Percentiles rank a stretch among this genome's conserved stretches.
Evolutionary conservation across 2,797 vertebrate species (phyloP).

Genomic region (Neosilurus hyrtlii): DNA sequence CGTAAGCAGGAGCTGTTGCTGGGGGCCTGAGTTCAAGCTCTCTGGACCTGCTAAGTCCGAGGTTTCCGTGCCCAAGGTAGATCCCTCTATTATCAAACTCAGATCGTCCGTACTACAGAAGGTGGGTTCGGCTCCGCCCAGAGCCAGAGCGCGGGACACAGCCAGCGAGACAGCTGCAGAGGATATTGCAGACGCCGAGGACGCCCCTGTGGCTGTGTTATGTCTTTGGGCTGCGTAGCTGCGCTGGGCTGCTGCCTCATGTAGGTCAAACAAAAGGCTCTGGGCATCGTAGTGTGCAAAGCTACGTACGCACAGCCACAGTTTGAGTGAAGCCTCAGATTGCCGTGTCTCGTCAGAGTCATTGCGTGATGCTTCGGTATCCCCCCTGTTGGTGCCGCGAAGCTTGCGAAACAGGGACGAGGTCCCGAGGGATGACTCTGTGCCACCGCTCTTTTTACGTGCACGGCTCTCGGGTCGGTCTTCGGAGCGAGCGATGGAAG

Average conservation of each 20-base stretch:
- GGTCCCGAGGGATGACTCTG: conserved; percentile 78
- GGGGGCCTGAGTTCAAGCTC: conserved; percentile 62
- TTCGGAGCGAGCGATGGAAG: conserved; percentile 56
- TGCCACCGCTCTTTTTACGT: conserved; percentile 78
- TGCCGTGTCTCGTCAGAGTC: conserved; percentile 70
- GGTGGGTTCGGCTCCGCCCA: conserved; percentile 68
- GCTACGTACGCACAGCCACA: conserved; percentile 84
- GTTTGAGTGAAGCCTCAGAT: conserved; percentile 61
- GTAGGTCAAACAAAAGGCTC: conserved; percentile 88
- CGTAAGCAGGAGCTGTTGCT: conserved; percentile 80
- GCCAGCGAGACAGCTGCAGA: conserved; percentile 78
- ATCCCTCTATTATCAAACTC: conserved; percentile 58
- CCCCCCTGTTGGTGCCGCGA: conserved; percentile 70
- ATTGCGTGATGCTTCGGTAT: conserved; percentile 69
- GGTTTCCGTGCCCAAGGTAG: conserved; percentile 57
- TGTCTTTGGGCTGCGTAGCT: conserved; percentile 75
- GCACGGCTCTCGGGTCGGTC: conserved; percentile 65
- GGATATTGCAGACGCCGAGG: conserved; percentile 78
- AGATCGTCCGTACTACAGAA: conserved; percentile 85
- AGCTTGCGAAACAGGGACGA: conserved; percentile 88
- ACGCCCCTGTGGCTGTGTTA: conserved; percentile 90
- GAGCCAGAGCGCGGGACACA: conserved; percentile 64
- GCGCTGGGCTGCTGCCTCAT: conserved; percentile 77
- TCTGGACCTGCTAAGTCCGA: conserved; percentile 60
- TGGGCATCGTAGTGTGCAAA: conserved; percentile 90